Conservation (phyloP, 2,113 vertebrate genomes). For the Steatornis caripensis region DNA sequence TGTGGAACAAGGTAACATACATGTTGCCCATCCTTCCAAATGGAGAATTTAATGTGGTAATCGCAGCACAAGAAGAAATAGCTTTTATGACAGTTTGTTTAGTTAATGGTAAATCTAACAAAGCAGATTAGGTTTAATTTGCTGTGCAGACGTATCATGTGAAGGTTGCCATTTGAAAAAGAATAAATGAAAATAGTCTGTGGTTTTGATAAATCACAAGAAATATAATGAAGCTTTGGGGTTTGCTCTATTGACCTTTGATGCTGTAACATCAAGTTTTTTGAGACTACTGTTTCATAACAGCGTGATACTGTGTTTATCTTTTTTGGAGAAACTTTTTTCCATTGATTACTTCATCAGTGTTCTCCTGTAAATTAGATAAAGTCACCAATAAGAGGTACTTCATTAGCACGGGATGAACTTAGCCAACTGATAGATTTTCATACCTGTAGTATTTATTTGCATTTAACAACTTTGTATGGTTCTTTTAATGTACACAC, state of each 20-base stretch:
- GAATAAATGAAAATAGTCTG: not conserved
- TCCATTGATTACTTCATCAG: not conserved
- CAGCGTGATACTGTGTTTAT: not conserved
- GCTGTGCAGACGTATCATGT: not conserved
- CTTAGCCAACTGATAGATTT: not conserved
- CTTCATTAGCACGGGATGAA: not conserved
- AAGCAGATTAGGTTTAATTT: not conserved
- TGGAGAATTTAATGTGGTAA: not conserved
- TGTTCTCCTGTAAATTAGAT: not conserved
- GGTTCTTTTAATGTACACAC: not conserved
- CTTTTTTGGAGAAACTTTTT: not conserved
- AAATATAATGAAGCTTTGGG: not conserved
- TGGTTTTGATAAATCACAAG: not conserved
- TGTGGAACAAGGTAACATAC: conserved; percentile 51
- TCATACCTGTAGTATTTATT: not conserved
- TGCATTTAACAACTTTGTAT: not conserved
- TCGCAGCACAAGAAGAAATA: not conserved
- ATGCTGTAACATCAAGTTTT: not conserved
- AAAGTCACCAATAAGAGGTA: not conserved
- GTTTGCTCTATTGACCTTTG: not conserved
- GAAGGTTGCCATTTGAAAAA: not conserved
- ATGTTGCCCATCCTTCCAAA: conserved; percentile 21
- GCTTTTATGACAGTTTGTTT: not conserved
- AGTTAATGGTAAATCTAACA: not conserved
- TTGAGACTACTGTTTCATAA: not conserved